A percentile compares a stretch with the other conserved stretches of the same genome.
These are phyloP conservation scores for Agrilus biguttatus DNA, from an alignment of 2,888 invertebrate genomes.

Conservation along the genomic window DNA sequence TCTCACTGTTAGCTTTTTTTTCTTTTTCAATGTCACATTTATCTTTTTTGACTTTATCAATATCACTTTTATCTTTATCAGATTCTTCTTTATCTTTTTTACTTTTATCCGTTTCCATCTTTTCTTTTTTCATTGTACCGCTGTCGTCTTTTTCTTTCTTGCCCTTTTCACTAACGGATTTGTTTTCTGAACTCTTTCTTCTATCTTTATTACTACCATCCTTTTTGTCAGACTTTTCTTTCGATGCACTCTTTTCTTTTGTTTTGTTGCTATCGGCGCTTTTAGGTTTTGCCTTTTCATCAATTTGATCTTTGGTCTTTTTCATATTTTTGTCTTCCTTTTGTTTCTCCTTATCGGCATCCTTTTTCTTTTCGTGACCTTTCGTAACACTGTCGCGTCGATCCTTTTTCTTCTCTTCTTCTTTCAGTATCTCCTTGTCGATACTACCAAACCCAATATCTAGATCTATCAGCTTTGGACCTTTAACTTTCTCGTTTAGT, in stretches of 20 bases:
- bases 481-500: too few relatives aligned
- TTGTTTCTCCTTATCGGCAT: constrained; percentile 9
- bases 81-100: neutral
- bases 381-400: constrained; percentile 1
- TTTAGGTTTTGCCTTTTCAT: constrained; percentile 2
- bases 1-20: neutral
- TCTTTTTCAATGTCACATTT: neutral
- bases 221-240: constrained; percentile 8
- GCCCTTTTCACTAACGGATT: constrained; percentile 6
- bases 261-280: constrained; percentile 1
- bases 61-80: neutral
- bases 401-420: constrained; percentile 5
- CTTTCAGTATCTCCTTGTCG: constrained; percentile 15
- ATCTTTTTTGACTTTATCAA: neutral
- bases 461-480: constrained; percentile 2
- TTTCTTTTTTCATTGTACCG: constrained; percentile 3
- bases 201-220: constrained; percentile 8
- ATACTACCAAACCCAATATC: constrained; percentile 16
- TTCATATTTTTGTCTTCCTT: neutral
- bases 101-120: constrained; percentile 2
- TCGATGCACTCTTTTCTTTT: constrained; percentile 8
- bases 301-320: constrained; percentile 4
- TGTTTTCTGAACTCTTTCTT: constrained; percentile 7
- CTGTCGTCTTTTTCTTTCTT: neutral
- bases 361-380: constrained; percentile 8